Evolutionary conservation across 2,888 invertebrate species (phyloP).

Genomic region (Melanostoma mellinum): DNA sequence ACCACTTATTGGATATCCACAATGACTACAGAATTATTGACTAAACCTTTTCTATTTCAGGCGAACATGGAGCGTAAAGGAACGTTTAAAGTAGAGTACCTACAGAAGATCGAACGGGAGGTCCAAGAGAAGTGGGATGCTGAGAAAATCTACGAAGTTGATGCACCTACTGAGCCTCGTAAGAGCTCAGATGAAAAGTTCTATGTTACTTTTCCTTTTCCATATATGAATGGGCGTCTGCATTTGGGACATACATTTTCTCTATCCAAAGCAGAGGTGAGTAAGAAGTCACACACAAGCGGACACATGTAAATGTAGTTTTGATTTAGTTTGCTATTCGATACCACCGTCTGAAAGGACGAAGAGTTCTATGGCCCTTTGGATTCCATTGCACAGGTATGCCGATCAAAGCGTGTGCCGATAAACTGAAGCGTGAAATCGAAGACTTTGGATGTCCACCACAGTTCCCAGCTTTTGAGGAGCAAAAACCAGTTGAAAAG

Average conservation of each 20-base stretch:
- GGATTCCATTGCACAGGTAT: conserved; percentile 99
- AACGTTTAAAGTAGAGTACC: conserved; percentile 96
- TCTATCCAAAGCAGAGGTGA: conserved; percentile 96
- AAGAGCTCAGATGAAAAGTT: conserved; percentile 89
- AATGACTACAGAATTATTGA: background rate
- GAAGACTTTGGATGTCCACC: conserved; percentile 96
- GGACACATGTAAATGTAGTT: too few species aligned
- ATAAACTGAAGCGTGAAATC: conserved; percentile 97
- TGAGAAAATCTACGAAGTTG: conserved; percentile 90
- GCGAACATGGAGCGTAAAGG: conserved; percentile 89
- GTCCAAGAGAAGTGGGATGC: conserved; percentile 94
- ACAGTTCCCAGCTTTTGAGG: conserved; percentile 86
- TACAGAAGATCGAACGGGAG: conserved; percentile 93
- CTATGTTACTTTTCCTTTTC: conserved; percentile 97
- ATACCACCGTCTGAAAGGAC: conserved; percentile 95
- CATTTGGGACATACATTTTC: conserved; percentile 99
- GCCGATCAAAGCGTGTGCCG: conserved; percentile 99
- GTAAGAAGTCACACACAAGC: conserved; percentile 49
- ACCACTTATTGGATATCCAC: background rate
- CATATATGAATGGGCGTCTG: conserved; percentile 99
- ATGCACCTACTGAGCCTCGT: conserved; percentile 87
- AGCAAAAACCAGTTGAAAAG: conserved; percentile 79
- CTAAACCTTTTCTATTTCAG: conserved; percentile 63
- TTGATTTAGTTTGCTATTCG: conserved; percentile 91
- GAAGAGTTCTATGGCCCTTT: conserved; percentile 96